phyloP scores from a whole-genome alignment of 2,888 invertebrate genomes.

The Protonemura montana region DNA sequence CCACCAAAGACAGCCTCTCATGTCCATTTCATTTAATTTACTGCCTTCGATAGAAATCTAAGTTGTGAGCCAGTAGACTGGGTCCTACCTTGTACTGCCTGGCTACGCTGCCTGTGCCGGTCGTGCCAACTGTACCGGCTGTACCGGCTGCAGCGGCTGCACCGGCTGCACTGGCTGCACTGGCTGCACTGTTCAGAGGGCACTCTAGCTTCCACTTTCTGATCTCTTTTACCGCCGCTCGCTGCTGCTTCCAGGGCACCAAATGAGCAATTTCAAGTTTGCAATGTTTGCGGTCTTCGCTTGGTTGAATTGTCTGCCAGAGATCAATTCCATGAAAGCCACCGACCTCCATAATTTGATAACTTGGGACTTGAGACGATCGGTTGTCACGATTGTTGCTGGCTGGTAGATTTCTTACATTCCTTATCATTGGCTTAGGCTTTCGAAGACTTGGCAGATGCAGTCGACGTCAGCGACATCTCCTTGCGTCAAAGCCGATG shows the following conservation, averaged over 20 bases:
- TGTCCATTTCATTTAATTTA: conserved; percentile 37
- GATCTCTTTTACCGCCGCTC: not conserved
- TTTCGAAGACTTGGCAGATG: not conserved
- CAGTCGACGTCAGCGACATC: not conserved
- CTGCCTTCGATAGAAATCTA: conserved; percentile 33
- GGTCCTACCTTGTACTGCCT: not conserved
- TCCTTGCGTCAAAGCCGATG: not conserved
- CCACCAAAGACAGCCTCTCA: conserved; percentile 25
- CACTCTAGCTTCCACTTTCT: not conserved
- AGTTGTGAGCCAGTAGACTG: conserved; percentile 20
- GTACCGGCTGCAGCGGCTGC: not conserved
- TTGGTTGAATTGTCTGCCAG: not conserved
- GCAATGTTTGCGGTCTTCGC: not conserved
- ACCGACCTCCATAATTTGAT: conserved; percentile 7
- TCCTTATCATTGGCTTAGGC: not conserved
- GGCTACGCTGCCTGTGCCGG: not conserved
- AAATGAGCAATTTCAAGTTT: conserved; percentile 1
- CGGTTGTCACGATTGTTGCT: not conserved
- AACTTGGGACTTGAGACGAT: not conserved
- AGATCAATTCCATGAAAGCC: not conserved
- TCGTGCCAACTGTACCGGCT: not conserved
- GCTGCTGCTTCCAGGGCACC: not conserved
- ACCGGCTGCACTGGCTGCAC: not conserved
- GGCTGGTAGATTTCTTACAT: not conserved
- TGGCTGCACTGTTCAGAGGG: not conserved